These are phyloP conservation scores for Leucosticte australis DNA, from an alignment of 2,113 vertebrate genomes.

Conservation along the genomic window DNA sequence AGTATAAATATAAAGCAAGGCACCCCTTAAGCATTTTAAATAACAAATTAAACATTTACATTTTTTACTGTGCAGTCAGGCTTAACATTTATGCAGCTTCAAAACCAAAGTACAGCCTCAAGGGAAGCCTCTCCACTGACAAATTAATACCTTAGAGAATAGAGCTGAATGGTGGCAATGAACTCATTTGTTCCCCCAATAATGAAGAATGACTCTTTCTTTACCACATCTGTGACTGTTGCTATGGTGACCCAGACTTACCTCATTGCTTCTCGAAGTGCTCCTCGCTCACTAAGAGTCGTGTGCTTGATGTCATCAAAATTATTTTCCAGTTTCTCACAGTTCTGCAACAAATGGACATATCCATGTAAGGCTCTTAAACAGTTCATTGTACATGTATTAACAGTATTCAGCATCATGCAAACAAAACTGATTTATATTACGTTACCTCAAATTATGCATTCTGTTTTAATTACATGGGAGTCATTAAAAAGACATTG, in stretches of 20 bases:
- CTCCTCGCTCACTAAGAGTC: conserved; percentile 89
- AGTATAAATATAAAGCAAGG: conserved; percentile 83
- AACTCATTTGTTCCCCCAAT: conserved; percentile 93
- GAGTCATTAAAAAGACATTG: conserved; percentile 79
- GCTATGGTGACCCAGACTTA: conserved; percentile 89
- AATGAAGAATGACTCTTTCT: conserved; percentile 93
- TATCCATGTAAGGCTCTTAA: conserved; percentile 34
- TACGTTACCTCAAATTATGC: conserved; percentile 58
- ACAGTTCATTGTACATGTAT: conserved; percentile 22
- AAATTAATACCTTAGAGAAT: conserved; percentile 92
- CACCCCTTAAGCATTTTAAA: conserved; percentile 82
- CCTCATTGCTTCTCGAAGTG: conserved; percentile 92
- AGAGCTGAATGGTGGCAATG: conserved; percentile 87
- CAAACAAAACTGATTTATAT: conserved; percentile 56
- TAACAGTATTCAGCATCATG: conserved; percentile 9
- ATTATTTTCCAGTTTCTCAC: conserved; percentile 92
- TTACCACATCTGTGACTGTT: conserved; percentile 90
- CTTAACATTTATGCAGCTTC: conserved; percentile 85
- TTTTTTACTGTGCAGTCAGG: conserved; percentile 83
- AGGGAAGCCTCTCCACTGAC: conserved; percentile 83
- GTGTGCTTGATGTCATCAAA: conserved; percentile 98
- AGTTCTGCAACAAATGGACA: conserved; percentile 76
- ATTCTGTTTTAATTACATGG: conserved; percentile 65
- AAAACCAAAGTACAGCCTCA: conserved; percentile 82
- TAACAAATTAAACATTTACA: conserved; percentile 87